A percentile compares a stretch with the other conserved stretches of the same genome.
These are phyloP conservation scores for Nomada lathburiana DNA, from an alignment of 2,888 invertebrate species.

Conservation along the genomic window DNA sequence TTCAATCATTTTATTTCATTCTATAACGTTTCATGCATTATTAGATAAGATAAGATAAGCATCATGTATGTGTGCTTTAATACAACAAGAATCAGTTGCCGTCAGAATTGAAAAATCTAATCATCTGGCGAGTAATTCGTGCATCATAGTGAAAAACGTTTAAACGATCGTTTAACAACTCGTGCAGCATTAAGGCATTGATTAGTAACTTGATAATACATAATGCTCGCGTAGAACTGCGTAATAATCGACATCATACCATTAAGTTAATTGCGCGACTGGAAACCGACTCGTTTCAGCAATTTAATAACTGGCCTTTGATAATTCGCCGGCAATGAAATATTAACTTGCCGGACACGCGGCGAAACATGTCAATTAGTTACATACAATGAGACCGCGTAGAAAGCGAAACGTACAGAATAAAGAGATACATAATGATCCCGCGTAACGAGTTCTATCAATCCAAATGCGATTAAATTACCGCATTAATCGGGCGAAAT, in stretches of 20 bases:
- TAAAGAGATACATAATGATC: neutral
- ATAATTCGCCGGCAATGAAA: slow-evolving; percentile 17
- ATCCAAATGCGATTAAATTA: neutral
- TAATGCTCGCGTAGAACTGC: neutral
- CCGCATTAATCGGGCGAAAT: neutral
- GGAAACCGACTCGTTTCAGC: neutral
- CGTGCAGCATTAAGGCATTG: neutral
- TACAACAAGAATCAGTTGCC: no score
- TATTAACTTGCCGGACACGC: neutral
- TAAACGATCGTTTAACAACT: neutral
- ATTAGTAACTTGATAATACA: neutral
- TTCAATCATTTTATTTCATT: no score
- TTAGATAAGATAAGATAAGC: no score
- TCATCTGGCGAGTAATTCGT: no score
- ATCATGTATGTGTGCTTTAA: no score
- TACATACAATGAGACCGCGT: neutral
- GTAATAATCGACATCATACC: neutral
- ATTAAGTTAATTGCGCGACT: slow-evolving; percentile 4
- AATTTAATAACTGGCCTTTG: slow-evolving; percentile 12
- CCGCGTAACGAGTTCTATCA: slow-evolving; percentile 1
- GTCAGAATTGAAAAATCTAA: no score
- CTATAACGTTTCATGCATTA: no score
- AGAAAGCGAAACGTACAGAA: neutral
- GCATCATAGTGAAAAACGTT: neutral
- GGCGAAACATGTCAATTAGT: slow-evolving; percentile 21